Percentiles rank a stretch among this genome's conserved stretches.
These are phyloP conservation scores for Morone saxatilis DNA, from an alignment of 2,113 vertebrate genomes.

Conservation along the genomic window DNA sequence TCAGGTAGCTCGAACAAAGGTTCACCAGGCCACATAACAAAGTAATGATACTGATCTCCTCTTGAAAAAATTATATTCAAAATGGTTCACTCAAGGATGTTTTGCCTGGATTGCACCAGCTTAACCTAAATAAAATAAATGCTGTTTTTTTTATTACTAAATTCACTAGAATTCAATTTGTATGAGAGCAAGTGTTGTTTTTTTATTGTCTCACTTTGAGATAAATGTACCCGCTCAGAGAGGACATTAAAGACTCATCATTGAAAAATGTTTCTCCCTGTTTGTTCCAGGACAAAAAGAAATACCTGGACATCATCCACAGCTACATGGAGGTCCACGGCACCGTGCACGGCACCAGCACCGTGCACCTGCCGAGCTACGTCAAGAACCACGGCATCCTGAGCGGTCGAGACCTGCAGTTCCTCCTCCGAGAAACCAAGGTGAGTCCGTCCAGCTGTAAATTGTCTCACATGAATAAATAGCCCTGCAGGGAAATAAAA, in stretches of 20 bases:
- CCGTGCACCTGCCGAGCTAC: conserved; percentile 92
- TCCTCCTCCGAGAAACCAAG: conserved; percentile 94
- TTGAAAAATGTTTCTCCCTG: neutral
- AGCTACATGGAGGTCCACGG: conserved; percentile 97
- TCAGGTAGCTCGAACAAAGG: conserved; percentile 57
- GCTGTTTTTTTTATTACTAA: neutral
- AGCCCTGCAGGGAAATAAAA: conserved; percentile 17
- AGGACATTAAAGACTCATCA: neutral
- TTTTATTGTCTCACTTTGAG: neutral
- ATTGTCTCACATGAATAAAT: neutral
- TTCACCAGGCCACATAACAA: conserved; percentile 39
- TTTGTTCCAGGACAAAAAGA: conserved; percentile 91
- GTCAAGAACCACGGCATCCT: conserved; percentile 98
- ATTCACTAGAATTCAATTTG: neutral
- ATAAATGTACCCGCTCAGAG: neutral
- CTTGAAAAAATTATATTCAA: neutral
- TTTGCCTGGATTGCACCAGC: conserved; percentile 1
- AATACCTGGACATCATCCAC: conserved; percentile 95
- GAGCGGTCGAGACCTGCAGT: conserved; percentile 96
- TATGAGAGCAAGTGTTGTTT: neutral
- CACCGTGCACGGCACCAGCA: conserved; percentile 95
- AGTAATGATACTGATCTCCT: conserved; percentile 41
- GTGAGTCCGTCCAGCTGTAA: conserved; percentile 29
- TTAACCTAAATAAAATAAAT: neutral
- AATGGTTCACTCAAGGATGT: neutral